These are phyloP conservation scores for Proterorhinus semilunaris DNA, from an alignment of 2,113 vertebrate species.

Conservation along the genomic window DNA sequence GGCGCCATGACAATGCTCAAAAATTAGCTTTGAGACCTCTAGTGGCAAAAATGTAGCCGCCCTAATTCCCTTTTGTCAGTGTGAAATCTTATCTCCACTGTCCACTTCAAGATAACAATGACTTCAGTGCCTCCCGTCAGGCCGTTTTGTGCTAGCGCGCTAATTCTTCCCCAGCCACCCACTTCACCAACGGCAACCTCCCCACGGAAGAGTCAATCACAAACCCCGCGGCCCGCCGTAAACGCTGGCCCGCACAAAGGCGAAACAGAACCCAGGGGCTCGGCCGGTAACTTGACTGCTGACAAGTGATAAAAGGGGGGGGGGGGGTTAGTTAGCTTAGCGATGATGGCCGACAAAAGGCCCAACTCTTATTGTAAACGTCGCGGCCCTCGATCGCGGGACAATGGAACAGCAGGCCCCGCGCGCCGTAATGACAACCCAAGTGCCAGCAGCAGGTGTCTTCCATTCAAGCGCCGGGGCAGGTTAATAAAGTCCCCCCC, in stretches of 20 bases:
- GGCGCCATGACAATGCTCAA: not conserved
- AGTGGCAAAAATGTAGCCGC: slow-evolving; percentile 6
- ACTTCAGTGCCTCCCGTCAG: slow-evolving; percentile 46
- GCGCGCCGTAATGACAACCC: slow-evolving; percentile 67
- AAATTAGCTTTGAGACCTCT: not conserved
- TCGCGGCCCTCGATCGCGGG: slow-evolving; percentile 63
- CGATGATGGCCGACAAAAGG: slow-evolving; percentile 66
- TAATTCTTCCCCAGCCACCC: slow-evolving; percentile 63
- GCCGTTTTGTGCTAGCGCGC: slow-evolving; percentile 48
- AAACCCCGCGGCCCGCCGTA: slow-evolving; percentile 39
- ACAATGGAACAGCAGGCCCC: slow-evolving; percentile 74
- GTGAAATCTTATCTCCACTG: slow-evolving; percentile 46
- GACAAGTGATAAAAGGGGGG: slow-evolving; percentile 65
- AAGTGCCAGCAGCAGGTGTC: slow-evolving; percentile 81
- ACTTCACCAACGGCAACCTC: slow-evolving; percentile 72
- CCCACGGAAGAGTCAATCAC: slow-evolving; percentile 63
- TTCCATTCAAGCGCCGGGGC: slow-evolving; percentile 73
- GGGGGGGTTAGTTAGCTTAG: slow-evolving; percentile 71
- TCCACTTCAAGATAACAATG: slow-evolving; percentile 42
- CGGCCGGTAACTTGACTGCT: slow-evolving; percentile 73
- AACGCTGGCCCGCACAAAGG: slow-evolving; percentile 46
- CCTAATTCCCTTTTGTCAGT: slow-evolving; percentile 43
- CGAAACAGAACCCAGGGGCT: slow-evolving; percentile 54
- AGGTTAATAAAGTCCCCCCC: slow-evolving; percentile 79
- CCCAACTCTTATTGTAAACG: slow-evolving; percentile 69